These are phyloP conservation scores for Spea hammondii DNA, from an alignment of 2,797 vertebrate species.

Conservation along the genomic window DNA sequence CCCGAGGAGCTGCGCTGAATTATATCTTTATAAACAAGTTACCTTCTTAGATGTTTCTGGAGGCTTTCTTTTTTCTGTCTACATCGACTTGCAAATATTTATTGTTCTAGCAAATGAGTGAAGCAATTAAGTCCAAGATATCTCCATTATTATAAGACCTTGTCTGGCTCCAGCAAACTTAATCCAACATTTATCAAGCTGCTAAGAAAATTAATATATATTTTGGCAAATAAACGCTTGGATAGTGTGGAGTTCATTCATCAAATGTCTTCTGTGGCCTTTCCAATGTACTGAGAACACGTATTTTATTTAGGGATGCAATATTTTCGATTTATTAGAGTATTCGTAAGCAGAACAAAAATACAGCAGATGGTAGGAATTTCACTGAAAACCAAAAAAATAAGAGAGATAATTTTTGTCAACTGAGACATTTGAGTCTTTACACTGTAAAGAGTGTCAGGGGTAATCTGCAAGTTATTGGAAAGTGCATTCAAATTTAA, in stretches of 20 bases:
- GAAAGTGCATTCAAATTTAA: too few relatives aligned
- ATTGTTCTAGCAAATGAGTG: slow-evolving; percentile 43
- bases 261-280: slow-evolving; percentile 1
- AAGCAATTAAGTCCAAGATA: slow-evolving; percentile 28
- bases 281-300: not conserved
- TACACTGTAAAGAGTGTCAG: too few relatives aligned
- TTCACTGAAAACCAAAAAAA: too few relatives aligned
- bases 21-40: slow-evolving; percentile 44
- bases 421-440: too few relatives aligned
- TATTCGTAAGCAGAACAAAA: not conserved
- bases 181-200: slow-evolving; percentile 38
- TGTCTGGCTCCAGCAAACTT: slow-evolving; percentile 13
- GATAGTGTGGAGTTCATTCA: slow-evolving; percentile 10
- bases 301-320: not conserved
- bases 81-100: slow-evolving; percentile 15
- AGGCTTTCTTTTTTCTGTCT: not conserved
- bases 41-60: slow-evolving; percentile 4
- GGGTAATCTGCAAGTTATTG: too few relatives aligned
- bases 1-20: slow-evolving; percentile 31
- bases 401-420: too few relatives aligned
- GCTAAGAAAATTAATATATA: slow-evolving; percentile 11
- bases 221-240: slow-evolving; percentile 29
- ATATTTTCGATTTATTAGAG: not conserved
- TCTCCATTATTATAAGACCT: slow-evolving; percentile 33
- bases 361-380: not conserved